Evolutionary conservation across 2,888 invertebrate genomes (phyloP).

Genomic region (Odontothrips loti): DNA sequence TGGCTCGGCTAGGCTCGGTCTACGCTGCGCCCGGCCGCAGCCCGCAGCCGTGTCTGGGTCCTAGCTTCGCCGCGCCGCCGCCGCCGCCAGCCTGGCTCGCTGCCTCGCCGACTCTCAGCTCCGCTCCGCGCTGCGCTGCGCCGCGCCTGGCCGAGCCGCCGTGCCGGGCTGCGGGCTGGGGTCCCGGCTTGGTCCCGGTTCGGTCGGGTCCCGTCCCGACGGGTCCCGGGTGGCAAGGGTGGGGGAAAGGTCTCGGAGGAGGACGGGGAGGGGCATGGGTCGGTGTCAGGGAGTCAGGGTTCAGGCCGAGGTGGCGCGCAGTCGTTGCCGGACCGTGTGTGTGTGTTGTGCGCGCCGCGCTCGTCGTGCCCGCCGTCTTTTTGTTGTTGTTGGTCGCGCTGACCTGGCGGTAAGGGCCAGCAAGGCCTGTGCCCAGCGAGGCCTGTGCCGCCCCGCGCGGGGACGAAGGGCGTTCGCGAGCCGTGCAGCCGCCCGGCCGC

Average conservation of each 20-base stretch:
- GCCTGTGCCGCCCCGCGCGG: not conserved
- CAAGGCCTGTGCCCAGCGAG: not conserved
- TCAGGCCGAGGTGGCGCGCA: slow-evolving; percentile 20
- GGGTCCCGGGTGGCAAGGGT: not conserved
- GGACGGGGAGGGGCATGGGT: slow-evolving; percentile 19
- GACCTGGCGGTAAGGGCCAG: too few relatives aligned
- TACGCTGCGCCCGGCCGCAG: too few relatives aligned
- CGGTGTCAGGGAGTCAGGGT: slow-evolving; percentile 25
- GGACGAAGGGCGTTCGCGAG: not conserved
- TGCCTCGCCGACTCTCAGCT: too few relatives aligned
- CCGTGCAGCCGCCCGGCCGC: not conserved
- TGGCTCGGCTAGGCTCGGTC: not conserved
- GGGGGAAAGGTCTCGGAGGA: slow-evolving; percentile 25
- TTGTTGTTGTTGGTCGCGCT: slow-evolving; percentile 10
- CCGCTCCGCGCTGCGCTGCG: not conserved
- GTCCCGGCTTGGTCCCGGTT: not conserved
- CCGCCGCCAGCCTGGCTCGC: too few relatives aligned
- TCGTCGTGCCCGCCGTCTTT: not conserved
- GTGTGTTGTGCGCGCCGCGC: slow-evolving; percentile 24
- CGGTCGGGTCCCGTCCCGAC: not conserved
- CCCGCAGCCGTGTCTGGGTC: too few relatives aligned
- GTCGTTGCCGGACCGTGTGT: slow-evolving; percentile 20
- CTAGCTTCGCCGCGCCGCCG: too few relatives aligned
- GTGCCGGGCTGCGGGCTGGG: not conserved
- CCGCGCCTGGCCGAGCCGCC: not conserved